phyloP scores from a whole-genome alignment of 2,797 vertebrate genomes.

The Rachycentron canadum region DNA sequence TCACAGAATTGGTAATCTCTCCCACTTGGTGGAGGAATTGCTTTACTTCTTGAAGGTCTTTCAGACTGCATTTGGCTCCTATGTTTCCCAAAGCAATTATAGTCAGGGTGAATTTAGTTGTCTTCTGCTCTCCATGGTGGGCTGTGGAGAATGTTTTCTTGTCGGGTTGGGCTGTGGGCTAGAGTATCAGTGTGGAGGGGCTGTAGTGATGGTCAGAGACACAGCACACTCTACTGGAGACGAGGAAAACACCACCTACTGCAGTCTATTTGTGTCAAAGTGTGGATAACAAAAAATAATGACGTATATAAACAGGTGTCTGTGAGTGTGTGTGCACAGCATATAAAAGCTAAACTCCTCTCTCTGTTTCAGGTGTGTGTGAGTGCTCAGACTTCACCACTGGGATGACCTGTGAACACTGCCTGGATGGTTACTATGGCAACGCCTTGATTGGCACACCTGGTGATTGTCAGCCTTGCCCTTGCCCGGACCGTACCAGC shows the following conservation, averaged over 20 bases:
- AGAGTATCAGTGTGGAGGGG: constrained; percentile 10
- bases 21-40: constrained; percentile 69
- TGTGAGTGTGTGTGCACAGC: constrained; percentile 5
- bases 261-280: neutral
- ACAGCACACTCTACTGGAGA: constrained; percentile 79
- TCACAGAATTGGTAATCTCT: constrained; percentile 81
- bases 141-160: constrained; percentile 60
- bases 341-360: constrained; percentile 10
- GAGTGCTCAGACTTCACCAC: constrained; percentile 89
- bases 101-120: constrained; percentile 79
- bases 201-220: constrained; percentile 63
- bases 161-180: constrained; percentile 34
- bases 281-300: constrained; percentile 5
- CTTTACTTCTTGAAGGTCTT: constrained; percentile 81
- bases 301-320: constrained; percentile 31
- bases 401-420: constrained; percentile 90
- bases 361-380: constrained; percentile 87
- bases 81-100: constrained; percentile 84
- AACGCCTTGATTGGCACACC: constrained; percentile 86
- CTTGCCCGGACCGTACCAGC: constrained; percentile 87
- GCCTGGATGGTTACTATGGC: constrained; percentile 91
- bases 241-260: constrained; percentile 15
- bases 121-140: constrained; percentile 69
- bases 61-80: constrained; percentile 71
- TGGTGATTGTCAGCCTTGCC: constrained; percentile 90